A percentile compares a stretch with the other conserved stretches of the same genome.
These are phyloP conservation scores for Oophaga pumilio DNA, from an alignment of 2,113 vertebrate genomes.

Conservation along the genomic window DNA sequence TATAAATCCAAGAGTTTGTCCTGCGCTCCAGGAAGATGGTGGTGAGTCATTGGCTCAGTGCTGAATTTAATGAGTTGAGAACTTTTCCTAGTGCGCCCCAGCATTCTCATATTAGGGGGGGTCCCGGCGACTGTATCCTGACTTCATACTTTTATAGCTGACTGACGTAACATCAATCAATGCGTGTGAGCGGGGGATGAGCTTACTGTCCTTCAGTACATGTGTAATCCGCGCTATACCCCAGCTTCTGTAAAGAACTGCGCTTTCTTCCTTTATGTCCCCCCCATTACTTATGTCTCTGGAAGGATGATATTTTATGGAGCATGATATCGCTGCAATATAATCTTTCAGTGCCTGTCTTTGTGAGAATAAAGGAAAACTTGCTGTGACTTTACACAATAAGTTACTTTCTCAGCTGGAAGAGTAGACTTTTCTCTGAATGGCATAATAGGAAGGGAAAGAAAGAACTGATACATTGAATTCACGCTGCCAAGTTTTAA, in stretches of 20 bases:
- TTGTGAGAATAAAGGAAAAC: slow-evolving; percentile 19
- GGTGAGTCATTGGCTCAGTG: background rate
- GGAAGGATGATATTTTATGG: slow-evolving; percentile 26
- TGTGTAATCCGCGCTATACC: background rate
- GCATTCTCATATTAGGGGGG: background rate
- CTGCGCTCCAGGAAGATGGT: background rate
- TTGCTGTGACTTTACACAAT: slow-evolving; percentile 16
- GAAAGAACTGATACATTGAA: background rate
- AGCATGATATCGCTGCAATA: slow-evolving; percentile 22
- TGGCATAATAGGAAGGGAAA: background rate
- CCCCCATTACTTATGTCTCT: slow-evolving; percentile 30
- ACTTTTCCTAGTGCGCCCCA: background rate
- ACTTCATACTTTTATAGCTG: background rate
- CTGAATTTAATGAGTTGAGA: background rate
- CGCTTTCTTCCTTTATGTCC: slow-evolving; percentile 25
- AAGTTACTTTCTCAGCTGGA: background rate
- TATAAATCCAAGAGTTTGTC: no score
- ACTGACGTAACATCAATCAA: background rate
- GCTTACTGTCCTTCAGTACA: background rate
- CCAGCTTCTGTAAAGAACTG: background rate
- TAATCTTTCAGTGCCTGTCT: slow-evolving; percentile 33
- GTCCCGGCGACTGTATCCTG: background rate
- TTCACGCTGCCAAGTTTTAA: background rate
- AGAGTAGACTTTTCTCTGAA: background rate
- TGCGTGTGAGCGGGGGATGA: background rate